Base-by-base conservation (phyloP, 53 echinoderm and acorn worm species). In the Holothuria leucospilota region DNA sequence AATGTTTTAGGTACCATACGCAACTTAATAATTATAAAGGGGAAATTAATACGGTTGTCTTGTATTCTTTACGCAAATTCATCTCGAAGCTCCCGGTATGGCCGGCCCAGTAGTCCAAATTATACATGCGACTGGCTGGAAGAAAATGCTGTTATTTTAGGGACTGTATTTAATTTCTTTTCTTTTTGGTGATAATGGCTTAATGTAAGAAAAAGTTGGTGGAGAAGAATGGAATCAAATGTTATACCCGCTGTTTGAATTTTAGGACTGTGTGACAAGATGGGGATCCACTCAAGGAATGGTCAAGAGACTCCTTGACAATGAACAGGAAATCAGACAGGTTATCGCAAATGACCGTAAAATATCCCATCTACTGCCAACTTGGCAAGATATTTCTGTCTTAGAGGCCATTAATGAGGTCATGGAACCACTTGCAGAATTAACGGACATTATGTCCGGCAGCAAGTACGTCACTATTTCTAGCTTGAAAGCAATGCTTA, bases 251-350 rank as follows among this genome's bases (percentile, higher is more conserved):
- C 51, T 51, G 21, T 49, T 81, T 61, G n/a, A 4, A 28, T 16
- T 58, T 39, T 49, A 86, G 86, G 86, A 90, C 20, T 52, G 62
- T 58, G 23, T 41, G 2, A 91, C 87, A 26, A 42, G 84, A 13
- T 91, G 91, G 87, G 84, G 91, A 8, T 91, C 91, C 4, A 46
- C 14, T n/a, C 63, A 91, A 18, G 58, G 20, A 16, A 91, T 91
- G 91, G 12, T 91, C 2, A 40, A 71, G 2, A 5, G 87, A 0
- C 9, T 91, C 1, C 66, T 91, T 23, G 87, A 91, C 21, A 71
- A 91, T 5, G 87, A 65, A 15, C 60, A 82, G 70, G 82, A 63
- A 5, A 59, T 87, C 0, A 20, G 39, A 14, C 24, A 41, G 1
- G 63, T 77, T 1, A 41, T 91, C 0, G 65, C 21, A 7, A 58